Percentiles rank a stretch among this genome's conserved stretches.
Conservation (phyloP, 2,888 invertebrate species). For the Lumbricus terrestris region DNA sequence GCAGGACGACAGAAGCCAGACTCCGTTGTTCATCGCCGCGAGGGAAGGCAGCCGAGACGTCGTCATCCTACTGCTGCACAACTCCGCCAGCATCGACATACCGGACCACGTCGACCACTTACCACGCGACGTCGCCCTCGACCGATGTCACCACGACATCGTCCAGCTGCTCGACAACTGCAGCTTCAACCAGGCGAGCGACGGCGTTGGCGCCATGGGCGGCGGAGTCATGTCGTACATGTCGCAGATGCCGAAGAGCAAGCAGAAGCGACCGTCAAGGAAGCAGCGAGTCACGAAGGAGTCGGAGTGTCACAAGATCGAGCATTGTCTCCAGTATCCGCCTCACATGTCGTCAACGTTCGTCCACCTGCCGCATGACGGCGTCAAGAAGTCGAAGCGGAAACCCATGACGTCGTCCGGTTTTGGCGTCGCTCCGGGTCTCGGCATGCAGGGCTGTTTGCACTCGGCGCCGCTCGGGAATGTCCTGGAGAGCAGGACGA, state of each 20-base stretch:
- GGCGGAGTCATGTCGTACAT: slow-evolving; percentile 14
- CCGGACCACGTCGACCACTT: slow-evolving; percentile 96
- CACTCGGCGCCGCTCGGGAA: not conserved
- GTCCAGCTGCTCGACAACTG: slow-evolving; percentile 70
- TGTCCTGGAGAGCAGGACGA: not conserved
- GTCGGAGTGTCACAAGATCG: not conserved
- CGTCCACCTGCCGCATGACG: not conserved
- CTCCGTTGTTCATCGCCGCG: slow-evolving; percentile 92
- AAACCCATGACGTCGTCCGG: not conserved
- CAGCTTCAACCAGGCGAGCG: slow-evolving; percentile 14
- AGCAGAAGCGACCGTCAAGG: slow-evolving; percentile 5
- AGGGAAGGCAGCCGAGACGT: slow-evolving; percentile 94
- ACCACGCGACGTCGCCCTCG: slow-evolving; percentile 88
- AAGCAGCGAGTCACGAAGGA: not conserved
- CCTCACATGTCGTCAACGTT: not conserved
- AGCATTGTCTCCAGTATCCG: slow-evolving; percentile 7
- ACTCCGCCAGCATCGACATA: slow-evolving; percentile 91
- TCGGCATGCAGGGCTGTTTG: not conserved
- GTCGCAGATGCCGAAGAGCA: not conserved
- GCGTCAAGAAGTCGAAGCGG: not conserved
- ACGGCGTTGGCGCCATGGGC: not conserved
- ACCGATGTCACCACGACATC: slow-evolving; percentile 88
- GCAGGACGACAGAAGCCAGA: slow-evolving; percentile 95
- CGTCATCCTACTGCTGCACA: slow-evolving; percentile 84
- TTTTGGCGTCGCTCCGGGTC: not conserved